Evolutionary conservation across 2,797 vertebrate genomes (phyloP).

Genomic region (Sebastes kiyomatsui): DNA sequence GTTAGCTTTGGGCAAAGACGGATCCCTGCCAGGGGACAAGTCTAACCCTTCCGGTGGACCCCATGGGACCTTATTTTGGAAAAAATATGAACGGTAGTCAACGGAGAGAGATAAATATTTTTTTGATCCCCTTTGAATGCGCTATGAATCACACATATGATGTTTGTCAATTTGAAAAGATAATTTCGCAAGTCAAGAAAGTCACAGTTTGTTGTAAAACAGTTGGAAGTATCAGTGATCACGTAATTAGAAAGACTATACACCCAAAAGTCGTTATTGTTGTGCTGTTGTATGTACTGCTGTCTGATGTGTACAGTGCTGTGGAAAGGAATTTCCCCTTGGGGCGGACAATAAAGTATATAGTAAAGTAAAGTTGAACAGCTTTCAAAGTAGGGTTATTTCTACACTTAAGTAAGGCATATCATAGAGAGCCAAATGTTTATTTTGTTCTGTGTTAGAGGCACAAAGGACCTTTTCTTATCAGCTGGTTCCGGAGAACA

Average conservation of each 20-base stretch:
- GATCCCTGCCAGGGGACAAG: not conserved
- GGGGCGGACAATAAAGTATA: not conserved
- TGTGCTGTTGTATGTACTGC: not conserved
- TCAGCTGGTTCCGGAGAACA: not conserved
- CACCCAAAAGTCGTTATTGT: too few relatives aligned
- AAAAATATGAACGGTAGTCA: too few relatives aligned
- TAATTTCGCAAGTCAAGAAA: too few relatives aligned
- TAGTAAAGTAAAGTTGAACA: not conserved
- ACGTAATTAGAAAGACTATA: too few relatives aligned
- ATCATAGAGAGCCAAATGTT: not conserved
- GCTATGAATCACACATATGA: too few relatives aligned
- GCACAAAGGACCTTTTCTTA: not conserved
- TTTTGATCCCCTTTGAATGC: too few relatives aligned
- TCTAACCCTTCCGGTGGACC: too few relatives aligned
- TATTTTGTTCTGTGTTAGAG: not conserved
- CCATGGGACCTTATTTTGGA: too few relatives aligned
- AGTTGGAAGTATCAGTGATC: too few relatives aligned
- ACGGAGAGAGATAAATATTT: too few relatives aligned
- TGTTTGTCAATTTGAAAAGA: too few relatives aligned
- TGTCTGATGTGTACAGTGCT: not conserved
- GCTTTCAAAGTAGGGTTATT: slow-evolving; percentile 3
- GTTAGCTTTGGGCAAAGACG: not conserved
- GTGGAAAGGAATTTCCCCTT: not conserved
- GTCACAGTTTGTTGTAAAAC: too few relatives aligned
- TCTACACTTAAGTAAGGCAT: not conserved